A percentile compares a stretch with the other conserved stretches of the same genome.
Conservation (phyloP, 37 sponge, comb jelly and placozoan species). For the Haliclona indistincta region DNA sequence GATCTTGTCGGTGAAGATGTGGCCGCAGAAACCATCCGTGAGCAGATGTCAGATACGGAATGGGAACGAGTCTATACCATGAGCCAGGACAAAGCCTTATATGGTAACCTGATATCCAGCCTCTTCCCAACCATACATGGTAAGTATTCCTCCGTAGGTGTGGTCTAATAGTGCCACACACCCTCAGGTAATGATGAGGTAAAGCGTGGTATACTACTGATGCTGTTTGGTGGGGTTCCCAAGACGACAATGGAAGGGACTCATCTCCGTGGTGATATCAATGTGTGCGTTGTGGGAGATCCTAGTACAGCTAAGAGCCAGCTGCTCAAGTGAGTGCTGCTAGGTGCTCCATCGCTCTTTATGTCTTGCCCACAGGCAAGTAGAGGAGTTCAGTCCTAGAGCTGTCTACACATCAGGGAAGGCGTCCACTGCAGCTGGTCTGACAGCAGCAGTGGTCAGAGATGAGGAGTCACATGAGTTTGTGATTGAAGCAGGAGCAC, state of each 20-base stretch:
- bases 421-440: constrained; percentile 97
- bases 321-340: constrained; percentile 86
- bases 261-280: constrained; percentile 96
- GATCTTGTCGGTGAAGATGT: constrained; percentile 72
- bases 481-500: constrained; percentile 99
- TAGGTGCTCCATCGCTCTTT: background rate
- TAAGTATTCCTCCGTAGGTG: constrained; percentile 26
- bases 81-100: constrained; percentile 91
- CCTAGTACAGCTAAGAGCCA: constrained; percentile 99
- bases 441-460: constrained; percentile 98
- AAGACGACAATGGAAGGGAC: constrained; percentile 95
- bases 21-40: constrained; percentile 76
- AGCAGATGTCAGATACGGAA: constrained; percentile 79
- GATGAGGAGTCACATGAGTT: constrained; percentile 97
- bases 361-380: constrained; percentile 66
- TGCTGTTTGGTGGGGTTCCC: constrained; percentile 98
- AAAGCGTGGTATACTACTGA: constrained; percentile 94
- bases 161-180: background rate
- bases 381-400: constrained; percentile 94
- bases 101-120: constrained; percentile 87
- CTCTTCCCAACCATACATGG: constrained; percentile 99
- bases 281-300: constrained; percentile 98
- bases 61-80: constrained; percentile 90
- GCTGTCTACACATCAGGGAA: constrained; percentile 98
- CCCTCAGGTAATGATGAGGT: constrained; percentile 96